Percentiles rank a stretch among this genome's conserved stretches.
Evolutionary conservation across 2,113 vertebrate genomes (phyloP).

Genomic region (Xenopus borealis): DNA sequence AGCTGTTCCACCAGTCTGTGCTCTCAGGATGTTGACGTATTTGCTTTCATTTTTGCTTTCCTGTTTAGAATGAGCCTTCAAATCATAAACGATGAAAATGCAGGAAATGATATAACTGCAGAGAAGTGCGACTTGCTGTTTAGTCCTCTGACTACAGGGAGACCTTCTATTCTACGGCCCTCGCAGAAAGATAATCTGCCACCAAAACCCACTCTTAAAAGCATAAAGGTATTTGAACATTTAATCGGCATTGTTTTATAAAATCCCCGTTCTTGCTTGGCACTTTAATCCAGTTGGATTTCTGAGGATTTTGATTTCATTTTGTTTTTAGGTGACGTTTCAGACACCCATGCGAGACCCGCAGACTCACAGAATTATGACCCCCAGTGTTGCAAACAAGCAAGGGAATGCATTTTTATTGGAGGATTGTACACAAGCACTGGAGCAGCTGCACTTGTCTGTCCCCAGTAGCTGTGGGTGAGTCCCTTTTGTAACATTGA

Average conservation of each 20-base stretch:
- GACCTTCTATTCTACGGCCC: slow-evolving; percentile 75
- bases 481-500: slow-evolving; percentile 49
- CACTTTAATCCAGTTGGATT: too few relatives aligned
- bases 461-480: slow-evolving; percentile 42
- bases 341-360: slow-evolving; percentile 89
- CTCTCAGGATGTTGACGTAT: too few relatives aligned
- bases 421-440: slow-evolving; percentile 53
- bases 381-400: slow-evolving; percentile 62
- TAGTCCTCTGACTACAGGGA: slow-evolving; percentile 70
- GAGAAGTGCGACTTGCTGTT: slow-evolving; percentile 66
- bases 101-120: slow-evolving; percentile 52
- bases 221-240: slow-evolving; percentile 64
- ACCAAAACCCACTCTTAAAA: slow-evolving; percentile 64
- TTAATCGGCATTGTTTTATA: not conserved
- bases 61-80: slow-evolving; percentile 82
- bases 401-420: slow-evolving; percentile 48
- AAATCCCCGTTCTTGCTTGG: too few relatives aligned
- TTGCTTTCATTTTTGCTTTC: slow-evolving; percentile 16
- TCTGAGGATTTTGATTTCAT: not conserved
- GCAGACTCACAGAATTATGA: slow-evolving; percentile 77
- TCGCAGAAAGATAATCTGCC: slow-evolving; percentile 86
- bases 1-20: too few relatives aligned
- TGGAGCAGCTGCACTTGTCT: slow-evolving; percentile 29
- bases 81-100: slow-evolving; percentile 72
- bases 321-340: slow-evolving; percentile 81